Conservation (phyloP, 2,113 vertebrate genomes). For the Macquaria australasica region DNA sequence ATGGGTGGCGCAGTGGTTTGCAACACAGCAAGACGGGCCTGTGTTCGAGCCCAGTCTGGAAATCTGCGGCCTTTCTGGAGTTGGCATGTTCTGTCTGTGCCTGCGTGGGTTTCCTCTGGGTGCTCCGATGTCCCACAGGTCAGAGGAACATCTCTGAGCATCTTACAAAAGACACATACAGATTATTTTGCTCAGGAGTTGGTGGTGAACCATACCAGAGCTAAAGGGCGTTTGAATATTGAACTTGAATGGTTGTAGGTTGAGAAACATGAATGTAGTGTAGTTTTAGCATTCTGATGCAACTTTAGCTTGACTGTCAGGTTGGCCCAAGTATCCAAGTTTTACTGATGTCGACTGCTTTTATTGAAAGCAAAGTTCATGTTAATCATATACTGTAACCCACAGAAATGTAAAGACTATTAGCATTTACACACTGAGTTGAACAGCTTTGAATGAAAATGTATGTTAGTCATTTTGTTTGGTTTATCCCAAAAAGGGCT, state of each 20-base stretch:
- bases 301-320: neutral
- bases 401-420: neutral
- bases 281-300: neutral
- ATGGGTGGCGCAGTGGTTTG: neutral
- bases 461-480: neutral
- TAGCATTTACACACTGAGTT: neutral
- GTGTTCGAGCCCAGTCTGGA: neutral
- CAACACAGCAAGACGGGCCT: neutral
- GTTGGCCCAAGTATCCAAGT: neutral
- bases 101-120: neutral
- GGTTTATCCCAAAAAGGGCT: neutral
- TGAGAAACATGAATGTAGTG: neutral
- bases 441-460: neutral
- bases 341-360: neutral
- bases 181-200: neutral
- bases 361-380: neutral
- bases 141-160: neutral
- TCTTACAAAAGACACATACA: neutral
- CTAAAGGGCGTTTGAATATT: neutral
- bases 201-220: neutral
- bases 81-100: neutral
- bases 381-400: neutral
- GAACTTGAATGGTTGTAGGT: neutral
- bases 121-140: neutral
- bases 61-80: neutral